Conservation (phyloP, 2,113 vertebrate genomes). For the Saguinus midas region DNA sequence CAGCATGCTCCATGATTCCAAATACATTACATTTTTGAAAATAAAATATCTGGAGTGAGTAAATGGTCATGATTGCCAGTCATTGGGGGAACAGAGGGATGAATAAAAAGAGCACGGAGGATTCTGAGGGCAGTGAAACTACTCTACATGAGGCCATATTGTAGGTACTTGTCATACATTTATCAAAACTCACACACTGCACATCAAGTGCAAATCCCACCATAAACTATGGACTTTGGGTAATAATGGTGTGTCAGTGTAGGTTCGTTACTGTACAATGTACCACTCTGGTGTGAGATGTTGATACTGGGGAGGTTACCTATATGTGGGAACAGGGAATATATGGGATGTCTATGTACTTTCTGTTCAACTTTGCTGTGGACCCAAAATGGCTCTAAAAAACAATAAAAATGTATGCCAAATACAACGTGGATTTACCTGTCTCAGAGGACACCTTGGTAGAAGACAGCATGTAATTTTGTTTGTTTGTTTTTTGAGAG, state of each 20-base stretch:
- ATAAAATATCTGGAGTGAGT: neutral
- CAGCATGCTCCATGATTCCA: neutral
- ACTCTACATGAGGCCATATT: neutral
- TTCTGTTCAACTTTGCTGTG: neutral
- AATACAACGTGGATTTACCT: neutral
- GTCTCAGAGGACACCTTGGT: rapidly evolving
- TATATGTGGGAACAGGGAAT: neutral
- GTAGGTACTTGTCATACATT: neutral
- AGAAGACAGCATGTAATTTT: neutral
- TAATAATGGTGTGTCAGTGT: neutral
- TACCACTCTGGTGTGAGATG: neutral
- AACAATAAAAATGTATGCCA: neutral
- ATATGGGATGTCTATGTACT: neutral
- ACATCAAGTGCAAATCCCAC: neutral
- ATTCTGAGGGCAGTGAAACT: neutral
- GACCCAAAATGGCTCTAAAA: neutral
- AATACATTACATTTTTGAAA: neutral
- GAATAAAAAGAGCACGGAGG: neutral
- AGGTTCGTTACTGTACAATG: neutral
- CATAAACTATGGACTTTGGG: neutral
- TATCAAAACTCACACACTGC: neutral
- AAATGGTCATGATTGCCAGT: neutral
- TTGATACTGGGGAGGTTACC: rapidly evolving
- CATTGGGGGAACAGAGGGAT: neutral
- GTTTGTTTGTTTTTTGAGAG: too few species aligned